Conservation (phyloP, 1,140 invertebrate species). For the Sipha flava region DNA sequence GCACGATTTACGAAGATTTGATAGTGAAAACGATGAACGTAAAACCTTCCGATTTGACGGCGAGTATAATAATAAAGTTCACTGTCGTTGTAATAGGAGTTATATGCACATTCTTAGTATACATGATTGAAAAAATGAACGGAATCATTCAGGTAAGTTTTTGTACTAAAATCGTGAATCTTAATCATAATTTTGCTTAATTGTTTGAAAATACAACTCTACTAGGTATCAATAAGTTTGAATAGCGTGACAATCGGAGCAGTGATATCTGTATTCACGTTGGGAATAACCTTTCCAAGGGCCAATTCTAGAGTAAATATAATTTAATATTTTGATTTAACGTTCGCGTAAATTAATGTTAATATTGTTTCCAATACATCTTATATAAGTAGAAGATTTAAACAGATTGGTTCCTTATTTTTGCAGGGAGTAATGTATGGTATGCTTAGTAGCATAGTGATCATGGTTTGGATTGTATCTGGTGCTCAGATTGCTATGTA, state of each 20-base stretch:
- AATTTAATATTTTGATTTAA: no score
- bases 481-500: constrained; percentile 68
- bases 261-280: constrained; percentile 63
- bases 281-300: constrained; percentile 67
- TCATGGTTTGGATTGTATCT: constrained; percentile 75
- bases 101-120: constrained; percentile 56
- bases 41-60: constrained; percentile 53
- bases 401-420: no score
- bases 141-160: constrained; percentile 39
- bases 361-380: not conserved
- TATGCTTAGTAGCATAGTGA: constrained; percentile 55
- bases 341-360: not conserved
- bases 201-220: not conserved
- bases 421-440: constrained; percentile 68
- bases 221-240: constrained; percentile 54
- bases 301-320: constrained; percentile 49
- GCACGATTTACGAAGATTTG: constrained; percentile 72
- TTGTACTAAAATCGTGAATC: not conserved
- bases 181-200: not conserved
- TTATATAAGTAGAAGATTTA: not conserved
- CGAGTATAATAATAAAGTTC: constrained; percentile 57
- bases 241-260: constrained; percentile 63
- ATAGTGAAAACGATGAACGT: constrained; percentile 49
- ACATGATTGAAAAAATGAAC: constrained; percentile 60
- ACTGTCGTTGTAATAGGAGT: constrained; percentile 56